Evolutionary conservation across 2,113 vertebrate species (phyloP).

Genomic region (Arothron firmamentum): DNA sequence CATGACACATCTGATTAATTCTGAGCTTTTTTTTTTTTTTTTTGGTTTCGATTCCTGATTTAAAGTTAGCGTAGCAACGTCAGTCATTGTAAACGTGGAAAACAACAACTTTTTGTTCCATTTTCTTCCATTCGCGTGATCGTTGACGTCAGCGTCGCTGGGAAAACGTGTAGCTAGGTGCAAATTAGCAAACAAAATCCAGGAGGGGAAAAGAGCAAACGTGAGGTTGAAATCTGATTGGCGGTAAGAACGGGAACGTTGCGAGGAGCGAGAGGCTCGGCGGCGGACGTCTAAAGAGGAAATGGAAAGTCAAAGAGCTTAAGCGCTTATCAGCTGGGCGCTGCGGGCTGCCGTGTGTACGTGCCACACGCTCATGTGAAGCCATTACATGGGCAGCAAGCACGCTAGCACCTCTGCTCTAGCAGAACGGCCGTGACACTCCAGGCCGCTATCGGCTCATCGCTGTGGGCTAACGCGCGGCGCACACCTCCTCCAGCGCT

Average conservation of each 20-base stretch:
- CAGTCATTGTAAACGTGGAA: too few species aligned
- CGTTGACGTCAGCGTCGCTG: too few species aligned
- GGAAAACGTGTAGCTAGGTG: neutral
- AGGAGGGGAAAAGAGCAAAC: neutral
- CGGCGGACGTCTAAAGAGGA: slow-evolving; percentile 12
- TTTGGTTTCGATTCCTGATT: too few species aligned
- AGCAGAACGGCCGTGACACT: slow-evolving; percentile 36
- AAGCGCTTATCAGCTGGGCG: slow-evolving; percentile 43
- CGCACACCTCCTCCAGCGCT: slow-evolving; percentile 24
- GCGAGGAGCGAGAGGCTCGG: neutral
- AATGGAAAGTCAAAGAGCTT: slow-evolving; percentile 35
- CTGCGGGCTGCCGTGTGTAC: slow-evolving; percentile 20
- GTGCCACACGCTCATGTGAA: slow-evolving; percentile 45
- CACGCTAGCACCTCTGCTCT: slow-evolving; percentile 26
- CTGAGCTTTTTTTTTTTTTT: too few species aligned
- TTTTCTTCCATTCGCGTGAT: too few species aligned
- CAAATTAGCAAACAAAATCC: neutral
- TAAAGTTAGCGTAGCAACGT: too few species aligned
- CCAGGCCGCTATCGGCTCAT: slow-evolving; percentile 40
- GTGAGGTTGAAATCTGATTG: neutral
- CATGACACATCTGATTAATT: too few species aligned
- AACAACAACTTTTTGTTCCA: too few species aligned
- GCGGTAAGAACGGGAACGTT: neutral
- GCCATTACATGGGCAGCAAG: slow-evolving; percentile 50
- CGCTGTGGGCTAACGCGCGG: slow-evolving; percentile 36